Evolutionary conservation across 2,113 vertebrate species (phyloP).

Genomic region (Heteronetta atricapilla): DNA sequence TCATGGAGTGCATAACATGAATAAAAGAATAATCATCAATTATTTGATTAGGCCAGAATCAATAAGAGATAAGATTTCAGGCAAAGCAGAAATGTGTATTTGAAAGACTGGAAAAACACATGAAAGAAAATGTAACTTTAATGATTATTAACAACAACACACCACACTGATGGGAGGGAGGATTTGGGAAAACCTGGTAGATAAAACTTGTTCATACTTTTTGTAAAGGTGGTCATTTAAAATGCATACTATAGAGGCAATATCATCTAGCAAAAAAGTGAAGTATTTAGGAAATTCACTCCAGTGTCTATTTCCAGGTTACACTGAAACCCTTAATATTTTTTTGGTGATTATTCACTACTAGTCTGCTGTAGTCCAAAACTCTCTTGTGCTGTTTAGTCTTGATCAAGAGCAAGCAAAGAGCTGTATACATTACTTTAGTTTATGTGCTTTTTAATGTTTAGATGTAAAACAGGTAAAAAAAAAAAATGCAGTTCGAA

Average conservation of each 20-base stretch:
- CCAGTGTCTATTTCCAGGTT: neutral
- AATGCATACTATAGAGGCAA: accelerated
- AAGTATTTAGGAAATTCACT: neutral
- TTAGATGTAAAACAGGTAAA: neutral
- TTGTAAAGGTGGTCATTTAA: neutral
- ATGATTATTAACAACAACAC: neutral
- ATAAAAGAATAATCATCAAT: neutral
- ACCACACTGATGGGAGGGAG: accelerated
- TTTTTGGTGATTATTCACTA: neutral
- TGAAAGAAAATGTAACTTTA: neutral
- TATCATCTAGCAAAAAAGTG: neutral
- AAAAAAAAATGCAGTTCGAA: neutral
- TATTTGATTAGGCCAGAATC: neutral
- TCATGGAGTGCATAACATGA: neutral
- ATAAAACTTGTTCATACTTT: neutral
- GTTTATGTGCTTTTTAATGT: neutral
- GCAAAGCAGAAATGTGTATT: neutral
- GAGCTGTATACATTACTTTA: neutral
- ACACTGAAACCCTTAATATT: neutral
- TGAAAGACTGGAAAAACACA: neutral
- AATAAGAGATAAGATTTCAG: neutral
- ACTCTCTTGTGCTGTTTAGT: neutral
- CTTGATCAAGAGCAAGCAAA: neutral
- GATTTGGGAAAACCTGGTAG: neutral
- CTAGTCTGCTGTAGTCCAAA: neutral